These are phyloP conservation scores for Pheucticus melanocephalus DNA, from an alignment of 2,113 vertebrate genomes.

Conservation along the genomic window DNA sequence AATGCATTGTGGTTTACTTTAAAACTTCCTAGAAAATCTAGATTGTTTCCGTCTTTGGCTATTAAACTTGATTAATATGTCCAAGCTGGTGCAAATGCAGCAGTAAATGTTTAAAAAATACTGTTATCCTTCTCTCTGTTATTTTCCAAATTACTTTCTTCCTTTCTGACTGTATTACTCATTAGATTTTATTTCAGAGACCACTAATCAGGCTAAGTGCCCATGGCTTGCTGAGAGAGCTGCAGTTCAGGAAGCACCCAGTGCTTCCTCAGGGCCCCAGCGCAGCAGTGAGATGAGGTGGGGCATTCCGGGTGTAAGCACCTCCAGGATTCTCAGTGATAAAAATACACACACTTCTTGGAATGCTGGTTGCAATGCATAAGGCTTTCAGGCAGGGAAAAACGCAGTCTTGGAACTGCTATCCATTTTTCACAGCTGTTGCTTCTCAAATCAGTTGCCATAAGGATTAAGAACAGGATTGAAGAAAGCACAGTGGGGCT, in stretches of 20 bases:
- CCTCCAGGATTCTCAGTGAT: not conserved
- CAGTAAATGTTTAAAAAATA: not conserved
- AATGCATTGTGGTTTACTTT: not conserved
- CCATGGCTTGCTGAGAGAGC: not conserved
- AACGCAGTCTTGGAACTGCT: not conserved
- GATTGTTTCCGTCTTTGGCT: not conserved
- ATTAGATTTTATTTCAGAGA: not conserved
- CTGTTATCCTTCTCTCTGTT: not conserved
- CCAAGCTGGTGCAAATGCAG: not conserved
- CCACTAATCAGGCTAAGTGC: not conserved
- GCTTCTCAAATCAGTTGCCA: not conserved
- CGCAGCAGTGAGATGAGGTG: not conserved
- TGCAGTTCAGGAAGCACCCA: not conserved
- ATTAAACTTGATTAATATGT: not conserved
- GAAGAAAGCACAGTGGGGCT: not conserved
- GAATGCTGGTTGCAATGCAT: not conserved
- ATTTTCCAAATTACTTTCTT: conserved; percentile 2
- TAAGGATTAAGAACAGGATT: not conserved
- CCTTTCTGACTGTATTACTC: not conserved
- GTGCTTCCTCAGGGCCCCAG: not conserved
- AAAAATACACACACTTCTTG: not conserved
- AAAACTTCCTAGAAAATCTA: not conserved
- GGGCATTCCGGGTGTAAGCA: not conserved
- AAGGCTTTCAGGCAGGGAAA: not conserved
- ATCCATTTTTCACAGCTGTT: not conserved